These are phyloP conservation scores for Cyaniris semiargus DNA, from an alignment of 2,888 invertebrate species.

Conservation along the genomic window DNA sequence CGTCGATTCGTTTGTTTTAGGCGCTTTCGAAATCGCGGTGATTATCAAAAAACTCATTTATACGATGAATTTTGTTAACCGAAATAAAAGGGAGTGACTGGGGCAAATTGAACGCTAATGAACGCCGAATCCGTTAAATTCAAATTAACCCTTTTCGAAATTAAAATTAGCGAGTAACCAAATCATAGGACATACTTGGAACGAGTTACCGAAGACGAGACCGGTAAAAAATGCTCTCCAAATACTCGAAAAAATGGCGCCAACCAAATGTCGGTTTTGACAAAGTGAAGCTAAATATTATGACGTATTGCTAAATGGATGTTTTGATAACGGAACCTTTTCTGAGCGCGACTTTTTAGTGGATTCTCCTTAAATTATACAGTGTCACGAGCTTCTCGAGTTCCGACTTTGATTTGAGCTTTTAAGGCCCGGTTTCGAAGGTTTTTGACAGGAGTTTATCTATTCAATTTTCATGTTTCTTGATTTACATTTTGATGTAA, in stretches of 20 bases:
- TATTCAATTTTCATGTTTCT: not conserved
- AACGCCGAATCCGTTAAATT: conserved; percentile 65
- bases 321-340: conserved; percentile 61
- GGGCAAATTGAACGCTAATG: conserved; percentile 61
- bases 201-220: not conserved
- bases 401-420: not conserved
- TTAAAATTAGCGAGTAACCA: not conserved
- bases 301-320: conserved; percentile 65
- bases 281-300: conserved; percentile 61
- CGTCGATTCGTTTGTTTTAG: conserved; percentile 61
- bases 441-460: not conserved
- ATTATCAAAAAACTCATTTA: conserved; percentile 62
- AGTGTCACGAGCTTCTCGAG: not conserved
- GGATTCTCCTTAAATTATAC: not conserved
- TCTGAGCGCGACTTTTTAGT: conserved; percentile 47
- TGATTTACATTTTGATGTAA: not conserved
- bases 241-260: conserved; percentile 49
- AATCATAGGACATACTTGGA: not conserved
- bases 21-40: conserved; percentile 48
- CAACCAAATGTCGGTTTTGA: conserved; percentile 56
- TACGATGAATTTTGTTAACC: conserved; percentile 64
- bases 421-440: too few relatives aligned
- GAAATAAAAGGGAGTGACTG: conserved; percentile 68
- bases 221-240: conserved; percentile 18
- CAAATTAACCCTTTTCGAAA: conserved; percentile 53